Base-by-base conservation (phyloP, 2,888 invertebrate species). In the Poecilus cupreus region DNA sequence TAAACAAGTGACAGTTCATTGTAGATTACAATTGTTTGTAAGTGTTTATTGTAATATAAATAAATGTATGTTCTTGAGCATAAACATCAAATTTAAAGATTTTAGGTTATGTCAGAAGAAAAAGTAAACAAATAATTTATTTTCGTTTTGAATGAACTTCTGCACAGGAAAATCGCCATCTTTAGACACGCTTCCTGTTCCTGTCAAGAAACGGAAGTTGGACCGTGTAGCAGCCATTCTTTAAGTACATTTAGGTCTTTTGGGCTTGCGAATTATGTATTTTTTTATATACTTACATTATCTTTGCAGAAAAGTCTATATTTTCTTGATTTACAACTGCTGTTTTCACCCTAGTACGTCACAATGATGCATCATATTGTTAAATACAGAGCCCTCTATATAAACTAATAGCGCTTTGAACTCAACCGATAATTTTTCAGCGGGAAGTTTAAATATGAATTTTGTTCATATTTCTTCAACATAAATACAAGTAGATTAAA, bases 181-280 rank as follows among this genome's bases (percentile, higher is more conserved):
- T 89, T 91, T 89, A 86, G 87, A 86, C 83, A 88, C 89, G 90
- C 91, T 92, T 92, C 92, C 92, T 92, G 91, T 92, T 92, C 92
- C 92, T 92, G 92, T 92, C 88, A 84, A 84, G 85, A 85, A 87
- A 87, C 89, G 90, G 89, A 90, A 90, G 89, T 89, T 84, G 83
- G 82, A 82, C 81, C 83, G 64, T 76, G 82, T 82, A 84, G 85
- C 83, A 84, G 86, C 85, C 86, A 86, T 87, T 87, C 75, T 24
- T 46, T 46, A 57, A 20, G 18, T 51, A 16, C 5, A 60, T 81
- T 74, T 60, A 26, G 18, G 24, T 24, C 10, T 32, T 60, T 37
- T 49, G 43, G 20, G 26, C 18, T 18, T 26, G 11, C 11, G 26
- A 37, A 13, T 39, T 24, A 26, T 22, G 16, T 49, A 46, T 37